Conservation (phyloP, 2,888 invertebrate species). For the Pardosa pseudoannulata region DNA sequence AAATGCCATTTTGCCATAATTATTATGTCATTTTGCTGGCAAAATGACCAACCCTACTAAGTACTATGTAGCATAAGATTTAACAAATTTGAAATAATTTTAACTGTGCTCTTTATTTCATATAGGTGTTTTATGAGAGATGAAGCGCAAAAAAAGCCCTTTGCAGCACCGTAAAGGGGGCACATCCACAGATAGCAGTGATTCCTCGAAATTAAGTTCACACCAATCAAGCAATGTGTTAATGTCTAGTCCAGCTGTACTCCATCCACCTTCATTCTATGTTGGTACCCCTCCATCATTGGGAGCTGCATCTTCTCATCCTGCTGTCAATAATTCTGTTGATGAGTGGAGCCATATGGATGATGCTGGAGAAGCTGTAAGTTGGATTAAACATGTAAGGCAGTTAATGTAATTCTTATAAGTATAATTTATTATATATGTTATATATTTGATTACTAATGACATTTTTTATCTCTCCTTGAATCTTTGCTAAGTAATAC, state of each 20-base stretch:
- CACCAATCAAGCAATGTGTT: slow-evolving; percentile 30
- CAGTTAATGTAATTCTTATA: too few species aligned
- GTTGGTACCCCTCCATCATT: slow-evolving; percentile 40
- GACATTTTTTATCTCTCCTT: too few species aligned
- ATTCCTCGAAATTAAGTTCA: slow-evolving; percentile 47
- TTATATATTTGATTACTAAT: too few species aligned
- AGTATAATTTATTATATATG: too few species aligned
- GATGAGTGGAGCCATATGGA: slow-evolving; percentile 55
- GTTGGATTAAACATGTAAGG: too few species aligned
- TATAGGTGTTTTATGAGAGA: background rate
- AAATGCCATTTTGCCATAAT: too few species aligned
- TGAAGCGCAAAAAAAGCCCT: slow-evolving; percentile 72
- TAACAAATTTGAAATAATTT: too few species aligned
- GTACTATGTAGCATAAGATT: too few species aligned
- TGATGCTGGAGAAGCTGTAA: slow-evolving; percentile 47
- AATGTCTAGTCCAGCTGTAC: slow-evolving; percentile 60
- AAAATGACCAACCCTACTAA: too few species aligned
- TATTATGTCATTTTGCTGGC: too few species aligned
- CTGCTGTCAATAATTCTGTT: slow-evolving; percentile 40
- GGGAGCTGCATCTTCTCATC: slow-evolving; percentile 43
- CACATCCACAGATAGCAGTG: slow-evolving; percentile 60
- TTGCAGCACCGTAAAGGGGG: slow-evolving; percentile 56
- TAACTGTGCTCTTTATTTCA: too few species aligned
- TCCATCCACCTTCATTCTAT: slow-evolving; percentile 49
- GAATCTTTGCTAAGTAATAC: too few species aligned